phyloP scores from a whole-genome alignment of 2,113 vertebrate species.

The Passer montanus region DNA sequence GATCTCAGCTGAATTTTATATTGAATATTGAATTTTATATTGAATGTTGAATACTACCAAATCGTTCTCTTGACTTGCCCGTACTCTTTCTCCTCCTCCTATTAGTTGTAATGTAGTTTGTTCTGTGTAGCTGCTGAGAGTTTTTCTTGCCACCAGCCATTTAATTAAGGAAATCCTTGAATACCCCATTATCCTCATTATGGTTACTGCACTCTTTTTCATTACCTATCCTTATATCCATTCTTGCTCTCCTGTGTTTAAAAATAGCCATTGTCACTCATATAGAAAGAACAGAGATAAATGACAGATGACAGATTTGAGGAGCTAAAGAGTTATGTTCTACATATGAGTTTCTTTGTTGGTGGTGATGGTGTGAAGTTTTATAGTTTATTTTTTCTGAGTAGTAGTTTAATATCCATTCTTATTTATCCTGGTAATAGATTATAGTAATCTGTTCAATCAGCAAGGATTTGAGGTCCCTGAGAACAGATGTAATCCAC shows the following conservation, averaged over 20 bases:
- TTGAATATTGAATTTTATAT: not conserved
- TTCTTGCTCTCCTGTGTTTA: not conserved
- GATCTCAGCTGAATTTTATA: not conserved
- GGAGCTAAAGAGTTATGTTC: not conserved
- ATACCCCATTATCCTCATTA: not conserved
- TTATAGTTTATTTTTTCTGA: not conserved
- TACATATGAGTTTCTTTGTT: not conserved
- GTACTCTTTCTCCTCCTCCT: not conserved
- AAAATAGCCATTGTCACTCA: not conserved
- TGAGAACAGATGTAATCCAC: conserved; percentile 3
- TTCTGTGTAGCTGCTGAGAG: not conserved
- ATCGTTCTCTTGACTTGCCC: not conserved
- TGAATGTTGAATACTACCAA: not conserved
- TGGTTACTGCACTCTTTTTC: not conserved
- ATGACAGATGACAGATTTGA: not conserved
- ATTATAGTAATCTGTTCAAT: not conserved
- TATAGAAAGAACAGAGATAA: not conserved
- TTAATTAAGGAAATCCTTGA: not conserved
- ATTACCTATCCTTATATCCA: not conserved
- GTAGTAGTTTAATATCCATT: not conserved
- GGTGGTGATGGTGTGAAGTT: not conserved
- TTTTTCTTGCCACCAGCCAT: not conserved
- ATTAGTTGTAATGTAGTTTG: not conserved
- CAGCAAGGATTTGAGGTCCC: not conserved
- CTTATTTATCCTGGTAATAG: not conserved